Conservation (phyloP, 2,113 vertebrate species). For the Ctenodactylus gundi region DNA sequence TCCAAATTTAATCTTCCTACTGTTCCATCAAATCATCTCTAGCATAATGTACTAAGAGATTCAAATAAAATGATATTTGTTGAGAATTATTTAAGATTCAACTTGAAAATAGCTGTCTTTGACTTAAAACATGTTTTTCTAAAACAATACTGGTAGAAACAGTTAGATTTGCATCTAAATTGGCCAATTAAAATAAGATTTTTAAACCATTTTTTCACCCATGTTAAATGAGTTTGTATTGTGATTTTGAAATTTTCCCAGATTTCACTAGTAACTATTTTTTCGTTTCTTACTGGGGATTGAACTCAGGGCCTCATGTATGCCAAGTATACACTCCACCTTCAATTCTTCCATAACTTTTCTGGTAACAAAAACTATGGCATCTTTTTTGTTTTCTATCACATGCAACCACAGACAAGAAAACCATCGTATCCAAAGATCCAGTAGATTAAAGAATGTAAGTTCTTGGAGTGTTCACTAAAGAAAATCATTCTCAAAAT, state of each 20-base stretch:
- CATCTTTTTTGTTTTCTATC: background rate
- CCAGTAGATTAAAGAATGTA: background rate
- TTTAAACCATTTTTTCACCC: conserved; percentile 56
- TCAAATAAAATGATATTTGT: conserved; percentile 77
- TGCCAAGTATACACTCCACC: background rate
- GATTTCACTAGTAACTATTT: conserved; percentile 17
- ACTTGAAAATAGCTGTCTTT: conserved; percentile 63
- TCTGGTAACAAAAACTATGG: background rate
- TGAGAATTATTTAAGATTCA: conserved; percentile 76
- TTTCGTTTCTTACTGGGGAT: background rate
- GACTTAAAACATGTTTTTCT: conserved; percentile 50
- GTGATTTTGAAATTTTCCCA: conserved; percentile 35
- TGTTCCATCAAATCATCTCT: conserved; percentile 66
- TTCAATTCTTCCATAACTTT: background rate
- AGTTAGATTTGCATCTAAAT: conserved; percentile 53
- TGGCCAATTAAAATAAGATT: conserved; percentile 58
- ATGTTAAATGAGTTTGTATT: conserved; percentile 17
- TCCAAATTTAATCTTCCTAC: conserved; percentile 70
- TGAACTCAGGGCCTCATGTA: background rate
- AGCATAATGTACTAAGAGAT: conserved; percentile 56
- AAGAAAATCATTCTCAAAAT: background rate
- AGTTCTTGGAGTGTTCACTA: background rate
- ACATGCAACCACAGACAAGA: background rate
- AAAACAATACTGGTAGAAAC: background rate
- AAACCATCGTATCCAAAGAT: background rate